Evolutionary conservation across 2,888 invertebrate species (phyloP).

Genomic region (Patella caerulea): DNA sequence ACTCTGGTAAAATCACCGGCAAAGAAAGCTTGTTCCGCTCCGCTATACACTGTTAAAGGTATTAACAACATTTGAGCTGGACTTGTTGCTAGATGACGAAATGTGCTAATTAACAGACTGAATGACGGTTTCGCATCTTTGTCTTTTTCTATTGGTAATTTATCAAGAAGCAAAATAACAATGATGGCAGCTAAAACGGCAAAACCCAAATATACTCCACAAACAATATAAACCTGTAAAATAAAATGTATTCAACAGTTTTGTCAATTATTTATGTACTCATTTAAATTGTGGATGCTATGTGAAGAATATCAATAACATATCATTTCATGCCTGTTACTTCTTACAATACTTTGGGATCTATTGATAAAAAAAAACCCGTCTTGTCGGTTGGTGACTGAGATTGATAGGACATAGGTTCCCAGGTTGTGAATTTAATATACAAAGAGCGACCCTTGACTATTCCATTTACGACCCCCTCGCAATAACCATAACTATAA

Average conservation of each 20-base stretch:
- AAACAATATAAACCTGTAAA: conserved; percentile 88
- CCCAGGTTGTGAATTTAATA: no score
- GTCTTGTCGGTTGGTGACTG: no score
- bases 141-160: conserved; percentile 58
- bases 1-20: conserved; percentile 79
- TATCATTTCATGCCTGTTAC: no score
- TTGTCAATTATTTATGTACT: no score
- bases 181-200: conserved; percentile 88
- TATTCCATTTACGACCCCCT: no score
- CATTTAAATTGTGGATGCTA: no score
- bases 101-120: conserved; percentile 77
- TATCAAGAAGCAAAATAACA: conserved; percentile 88
- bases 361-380: no score
- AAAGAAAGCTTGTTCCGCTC: conserved; percentile 97
- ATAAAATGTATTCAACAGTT: not conserved
- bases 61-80: conserved; percentile 93
- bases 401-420: no score
- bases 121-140: conserved; percentile 41
- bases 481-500: no score
- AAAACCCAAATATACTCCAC: conserved; percentile 89
- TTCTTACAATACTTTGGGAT: no score
- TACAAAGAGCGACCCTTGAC: no score
- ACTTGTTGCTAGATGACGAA: conserved; percentile 86
- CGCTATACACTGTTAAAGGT: conserved; percentile 95
- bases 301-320: no score